Base-by-base conservation (phyloP, 1,140 invertebrate species). In the Musca domestica region DNA sequence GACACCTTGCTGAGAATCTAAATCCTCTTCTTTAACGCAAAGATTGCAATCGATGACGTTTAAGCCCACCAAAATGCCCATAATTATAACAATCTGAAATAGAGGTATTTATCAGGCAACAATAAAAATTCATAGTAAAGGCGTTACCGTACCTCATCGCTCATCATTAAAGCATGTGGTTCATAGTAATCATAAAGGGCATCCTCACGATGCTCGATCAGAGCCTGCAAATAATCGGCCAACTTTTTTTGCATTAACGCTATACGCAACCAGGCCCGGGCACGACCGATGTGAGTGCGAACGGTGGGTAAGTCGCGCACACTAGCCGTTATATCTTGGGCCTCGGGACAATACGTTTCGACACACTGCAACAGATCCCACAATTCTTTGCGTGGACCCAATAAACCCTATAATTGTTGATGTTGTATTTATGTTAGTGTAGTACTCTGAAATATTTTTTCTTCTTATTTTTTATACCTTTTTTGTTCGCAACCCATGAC, bases 41-140 rank as follows among this genome's bases (percentile, higher is more conserved):
- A 99, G 88, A 85, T 98, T 98, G 82, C 95, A 98, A 84, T 99
- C 98, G 72, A 99, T 95, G n/a, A 98, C 95, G 86, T 98, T 99
- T 0, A 99, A 86, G 19, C 97, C 96, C 27, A 99, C 93, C 15
- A 99, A 84, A 23, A 98, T 86, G 34, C 97, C 98, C 78, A 94
- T 92, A 66, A 99, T 92, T 30, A 98, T 90, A 71, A 94, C 91
- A 6, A 95, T 94, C 81, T 81, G 66, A 2, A 69, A 74, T 19
- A 20, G 46, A 52, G 22, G 30, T 14, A 58, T 20, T 19, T 41
- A 54, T 19, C 61, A 30, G 10, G 27, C 3, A 23, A 69, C 7
- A 68, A 15, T 10, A 66, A n/a, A 52, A 23, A 2, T n/a, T 52
- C 22, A 30, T 3, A 49, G 1, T 23, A 20, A 41, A n/a, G n/a